Conservation (phyloP, 2,797 vertebrate genomes). For the Micrastur ruficollis region DNA sequence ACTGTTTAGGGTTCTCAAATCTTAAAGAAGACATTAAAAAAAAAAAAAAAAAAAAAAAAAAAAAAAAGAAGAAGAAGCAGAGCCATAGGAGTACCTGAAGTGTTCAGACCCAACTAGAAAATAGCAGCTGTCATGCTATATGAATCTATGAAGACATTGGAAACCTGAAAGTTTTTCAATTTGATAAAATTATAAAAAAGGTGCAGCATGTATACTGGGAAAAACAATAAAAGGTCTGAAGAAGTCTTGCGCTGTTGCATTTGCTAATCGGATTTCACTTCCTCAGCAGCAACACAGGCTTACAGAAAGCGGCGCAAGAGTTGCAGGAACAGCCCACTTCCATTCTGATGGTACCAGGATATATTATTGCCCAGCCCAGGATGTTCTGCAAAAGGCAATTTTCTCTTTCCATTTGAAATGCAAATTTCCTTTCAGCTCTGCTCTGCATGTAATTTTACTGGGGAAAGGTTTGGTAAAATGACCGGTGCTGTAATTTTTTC, state of each 20-base stretch:
- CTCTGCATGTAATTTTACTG: background rate
- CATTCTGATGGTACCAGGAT: background rate
- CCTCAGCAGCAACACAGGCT: background rate
- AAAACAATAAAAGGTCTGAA: background rate
- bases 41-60: background rate
- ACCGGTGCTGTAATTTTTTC: background rate
- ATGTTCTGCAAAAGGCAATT: background rate
- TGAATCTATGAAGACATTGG: accelerated
- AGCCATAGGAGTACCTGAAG: background rate
- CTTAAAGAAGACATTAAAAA: background rate
- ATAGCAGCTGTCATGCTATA: background rate
- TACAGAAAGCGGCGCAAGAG: background rate
- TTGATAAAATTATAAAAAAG: background rate
- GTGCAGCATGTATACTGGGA: background rate
- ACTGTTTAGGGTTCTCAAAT: background rate
- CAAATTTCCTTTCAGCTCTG: background rate
- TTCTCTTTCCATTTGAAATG: conserved; percentile 7
- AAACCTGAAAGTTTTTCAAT: background rate
- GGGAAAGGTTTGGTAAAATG: background rate
- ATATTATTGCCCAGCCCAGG: background rate
- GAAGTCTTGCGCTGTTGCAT: background rate
- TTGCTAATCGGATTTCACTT: conserved; percentile 3
- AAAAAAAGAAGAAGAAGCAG: background rate
- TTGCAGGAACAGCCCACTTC: background rate
- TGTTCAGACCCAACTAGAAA: background rate